Evolutionary conservation across 1,140 invertebrate genomes (phyloP), one percentile per base, ranked within the genome.

Genomic region (Drosophila lowei): DNA sequence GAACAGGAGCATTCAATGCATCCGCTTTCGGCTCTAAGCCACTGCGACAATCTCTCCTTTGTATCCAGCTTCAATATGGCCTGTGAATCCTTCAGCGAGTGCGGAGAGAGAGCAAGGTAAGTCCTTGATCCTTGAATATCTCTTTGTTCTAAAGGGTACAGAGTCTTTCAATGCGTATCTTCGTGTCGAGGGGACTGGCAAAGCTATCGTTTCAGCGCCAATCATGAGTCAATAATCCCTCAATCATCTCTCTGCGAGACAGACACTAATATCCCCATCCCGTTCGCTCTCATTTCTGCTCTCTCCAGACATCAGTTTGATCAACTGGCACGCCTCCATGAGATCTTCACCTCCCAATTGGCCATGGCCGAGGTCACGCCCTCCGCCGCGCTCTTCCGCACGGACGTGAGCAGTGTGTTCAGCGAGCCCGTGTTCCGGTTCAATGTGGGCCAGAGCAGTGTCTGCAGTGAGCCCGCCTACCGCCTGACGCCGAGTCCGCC

Each of bases 31-130:
- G 96, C 97, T 79, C 93, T 98, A 9, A 97, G 97, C 89, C 96
- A 97, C 91, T 96, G 97, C 92, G 97, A 97, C 92, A 84, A 89
- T 55, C 92, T 98, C 60, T 97, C 97, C 8, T 95, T 97, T 23
- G 96, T 97, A 7, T 97, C 97, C 95, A 72, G 96, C 96, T 93
- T 96, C 95, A 11, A 94, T 95, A 93, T 96, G 95, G 72, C 94
- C 94, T 73, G 94, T 94, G 90, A 96, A 59, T 90, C 91, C 41
- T 91, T 91, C 16, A 91, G 91, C 70, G 91, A 91, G 63, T 91
- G 91, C 21, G 85, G 90, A 38, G 91, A 91, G 50, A 75, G 89
- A 48, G 88, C 85, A 44, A 91, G 90, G 91, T 91, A 38, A 76
- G 76, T n/a, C n/a, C n/a, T n/a, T n/a, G n/a, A n/a, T n/a, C n/a